These are phyloP conservation scores for Stenotaenia linearis DNA, from an alignment of 2,888 invertebrate species.

Conservation along the genomic window DNA sequence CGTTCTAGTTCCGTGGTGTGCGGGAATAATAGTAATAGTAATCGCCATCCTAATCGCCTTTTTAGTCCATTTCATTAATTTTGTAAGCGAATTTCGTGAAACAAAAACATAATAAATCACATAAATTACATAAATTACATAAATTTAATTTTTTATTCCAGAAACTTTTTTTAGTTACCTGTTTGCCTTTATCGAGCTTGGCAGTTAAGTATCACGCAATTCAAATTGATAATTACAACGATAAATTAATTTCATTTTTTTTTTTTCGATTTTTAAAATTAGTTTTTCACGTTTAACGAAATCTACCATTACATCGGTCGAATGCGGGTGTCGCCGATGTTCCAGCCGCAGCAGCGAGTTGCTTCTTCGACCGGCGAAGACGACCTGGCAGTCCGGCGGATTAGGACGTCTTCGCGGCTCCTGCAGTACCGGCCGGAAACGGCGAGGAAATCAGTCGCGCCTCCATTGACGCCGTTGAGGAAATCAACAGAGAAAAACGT, in stretches of 20 bases:
- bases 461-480: neutral
- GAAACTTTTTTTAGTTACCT: slow-evolving; percentile 20
- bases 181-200: neutral
- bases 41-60: neutral
- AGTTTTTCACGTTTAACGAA: neutral
- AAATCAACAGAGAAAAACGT: neutral
- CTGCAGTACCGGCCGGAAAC: neutral
- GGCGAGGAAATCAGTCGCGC: neutral
- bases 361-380: neutral
- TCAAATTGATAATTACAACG: too few relatives aligned
- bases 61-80: neutral
- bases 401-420: neutral
- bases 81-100: too few relatives aligned
- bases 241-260: neutral
- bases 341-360: neutral
- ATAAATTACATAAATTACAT: too few relatives aligned
- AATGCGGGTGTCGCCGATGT: neutral
- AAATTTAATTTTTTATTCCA: neutral
- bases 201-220: neutral
- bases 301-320: neutral
- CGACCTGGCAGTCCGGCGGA: neutral
- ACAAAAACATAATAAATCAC: too few relatives aligned
- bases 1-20: neutral
- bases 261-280: neutral
- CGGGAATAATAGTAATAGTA: neutral